Evolutionary conservation across 2,113 vertebrate genomes (phyloP).

Genomic region (Bos javanicus): DNA sequence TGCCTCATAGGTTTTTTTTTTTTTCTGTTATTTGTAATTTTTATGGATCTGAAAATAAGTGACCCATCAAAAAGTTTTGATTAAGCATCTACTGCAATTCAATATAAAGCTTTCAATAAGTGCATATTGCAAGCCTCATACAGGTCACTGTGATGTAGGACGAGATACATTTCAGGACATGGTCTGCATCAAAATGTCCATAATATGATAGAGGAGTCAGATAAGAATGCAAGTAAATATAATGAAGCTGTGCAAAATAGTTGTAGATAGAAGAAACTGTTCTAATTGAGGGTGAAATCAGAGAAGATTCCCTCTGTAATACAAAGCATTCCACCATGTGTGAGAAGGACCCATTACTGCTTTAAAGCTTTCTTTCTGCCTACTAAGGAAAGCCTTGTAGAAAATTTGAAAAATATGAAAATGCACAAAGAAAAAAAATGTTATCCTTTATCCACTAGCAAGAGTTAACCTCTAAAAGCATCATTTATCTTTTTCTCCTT

Average conservation of each 20-base stretch:
- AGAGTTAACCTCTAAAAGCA: neutral
- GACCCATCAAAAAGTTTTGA: conserved; percentile 11
- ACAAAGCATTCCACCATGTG: neutral
- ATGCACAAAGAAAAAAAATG: neutral
- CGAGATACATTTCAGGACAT: neutral
- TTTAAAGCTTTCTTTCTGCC: neutral
- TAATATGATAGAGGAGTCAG: neutral
- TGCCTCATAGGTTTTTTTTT: neutral
- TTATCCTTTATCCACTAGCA: neutral
- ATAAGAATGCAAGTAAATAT: neutral
- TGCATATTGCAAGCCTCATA: neutral
- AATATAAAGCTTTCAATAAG: conserved; percentile 4
- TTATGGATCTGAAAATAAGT: conserved; percentile 6
- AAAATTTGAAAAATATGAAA: neutral
- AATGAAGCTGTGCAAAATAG: neutral
- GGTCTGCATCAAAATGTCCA: neutral
- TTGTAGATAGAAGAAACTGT: neutral
- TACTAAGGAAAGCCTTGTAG: neutral
- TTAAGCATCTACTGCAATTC: conserved; percentile 17
- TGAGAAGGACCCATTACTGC: neutral
- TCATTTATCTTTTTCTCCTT: neutral
- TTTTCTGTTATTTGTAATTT: neutral
- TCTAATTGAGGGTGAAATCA: neutral
- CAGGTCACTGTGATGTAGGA: neutral
- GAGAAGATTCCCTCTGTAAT: neutral